Base-by-base conservation (phyloP, 2,888 invertebrate genomes). In the Paralinhomoeus sp. region DNA sequence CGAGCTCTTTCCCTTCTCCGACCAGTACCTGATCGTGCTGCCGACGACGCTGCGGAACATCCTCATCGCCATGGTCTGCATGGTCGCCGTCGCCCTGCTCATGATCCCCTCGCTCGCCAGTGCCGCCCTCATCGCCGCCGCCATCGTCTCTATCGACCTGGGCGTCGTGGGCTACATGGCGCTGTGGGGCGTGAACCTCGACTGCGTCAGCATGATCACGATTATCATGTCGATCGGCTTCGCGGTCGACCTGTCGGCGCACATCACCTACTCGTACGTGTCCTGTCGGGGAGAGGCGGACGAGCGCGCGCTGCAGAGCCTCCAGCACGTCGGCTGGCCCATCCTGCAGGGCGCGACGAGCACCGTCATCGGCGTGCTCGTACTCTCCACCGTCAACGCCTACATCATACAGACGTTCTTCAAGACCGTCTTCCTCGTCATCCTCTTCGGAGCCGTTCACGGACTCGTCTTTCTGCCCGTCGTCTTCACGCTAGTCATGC, bases 361-460 rank as follows among this genome's bases (percentile, higher is more conserved):
- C 47, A 85, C 84, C 0, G 80, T 85, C 41, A 67, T 87, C 1
- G 84, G 84, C 46, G 76, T 84, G 23, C 68, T 79, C 1, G 82
- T 83, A 0, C 65, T 87, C 3, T 69, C 82, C 12, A 67, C 84
- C 37, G 83, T 84, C 0, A 78, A 81, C 52, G 84, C 83, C 52
- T 85, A 85, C 61, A 81, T 87, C 43, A 85, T 87, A 64, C 72
- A 77, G 27, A 84, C 85, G 1, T 87, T 87, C 72, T 85, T 85
- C 68, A 85, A 85, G 68, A 84, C 84, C 76, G 81, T 85, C 22
- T 82, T 85, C 63, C 71, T 87, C 58, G 84, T 85, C 0, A 80
- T 85, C 51, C 78, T 83, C 65, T 80, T 83, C 53, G 85, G 84
- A 37, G 82, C 83, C 2, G 74, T 84, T 73, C 85, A 87, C n/a